Conservation (phyloP, 2,113 vertebrate genomes). For the Hipposideros armiger region DNA sequence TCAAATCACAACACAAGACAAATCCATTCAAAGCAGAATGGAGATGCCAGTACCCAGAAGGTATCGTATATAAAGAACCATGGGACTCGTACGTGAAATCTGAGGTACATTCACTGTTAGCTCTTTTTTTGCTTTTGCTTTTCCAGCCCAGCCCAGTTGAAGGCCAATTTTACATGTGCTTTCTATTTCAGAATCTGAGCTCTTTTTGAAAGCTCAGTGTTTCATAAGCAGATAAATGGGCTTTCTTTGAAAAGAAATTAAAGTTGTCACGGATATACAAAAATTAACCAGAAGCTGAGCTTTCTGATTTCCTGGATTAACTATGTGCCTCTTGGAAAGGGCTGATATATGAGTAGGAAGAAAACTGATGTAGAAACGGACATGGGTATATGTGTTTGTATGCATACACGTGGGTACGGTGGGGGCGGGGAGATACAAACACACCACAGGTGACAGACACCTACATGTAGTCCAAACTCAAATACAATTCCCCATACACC, state of each 20-base stretch:
- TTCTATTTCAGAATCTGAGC: not conserved
- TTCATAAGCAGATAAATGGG: not conserved
- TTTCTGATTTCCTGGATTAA: not conserved
- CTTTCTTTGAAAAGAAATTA: not conserved
- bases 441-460: not conserved
- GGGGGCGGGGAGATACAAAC: not conserved
- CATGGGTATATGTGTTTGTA: accelerated
- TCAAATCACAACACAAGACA: not conserved
- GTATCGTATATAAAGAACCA: too few relatives aligned
- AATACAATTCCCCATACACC: not conserved
- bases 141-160: not conserved
- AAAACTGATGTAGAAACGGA: not conserved
- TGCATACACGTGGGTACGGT: accelerated
- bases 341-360: not conserved
- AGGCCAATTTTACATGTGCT: not conserved
- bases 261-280: not conserved
- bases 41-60: not conserved
- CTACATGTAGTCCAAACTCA: too few relatives aligned
- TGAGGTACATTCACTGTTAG: accelerated
- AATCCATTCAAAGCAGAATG: not conserved
- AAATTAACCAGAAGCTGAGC: not conserved
- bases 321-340: not conserved
- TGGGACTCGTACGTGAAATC: too few relatives aligned
- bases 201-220: not conserved
- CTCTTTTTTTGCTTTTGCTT: not conserved